Percentiles rank a stretch among this genome's conserved stretches.
phyloP scores from a whole-genome alignment of 2,888 invertebrate species.

The Hydrotaea diabolus region DNA sequence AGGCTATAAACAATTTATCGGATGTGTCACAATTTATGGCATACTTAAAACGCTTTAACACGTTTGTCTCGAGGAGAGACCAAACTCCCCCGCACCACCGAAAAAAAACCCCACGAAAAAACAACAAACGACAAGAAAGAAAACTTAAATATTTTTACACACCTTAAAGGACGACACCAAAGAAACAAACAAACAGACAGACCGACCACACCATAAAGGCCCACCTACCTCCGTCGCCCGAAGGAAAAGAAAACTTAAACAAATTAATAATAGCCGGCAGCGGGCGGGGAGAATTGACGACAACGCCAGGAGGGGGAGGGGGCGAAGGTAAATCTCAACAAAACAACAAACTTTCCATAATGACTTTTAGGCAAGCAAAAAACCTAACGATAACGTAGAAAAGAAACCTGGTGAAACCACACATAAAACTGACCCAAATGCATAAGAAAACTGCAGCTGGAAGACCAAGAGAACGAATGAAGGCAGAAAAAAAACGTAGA shows the following conservation, averaged over 20 bases:
- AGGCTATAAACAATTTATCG: slow-evolving; percentile 65
- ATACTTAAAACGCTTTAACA: slow-evolving; percentile 65
- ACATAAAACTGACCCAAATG: slow-evolving; percentile 56
- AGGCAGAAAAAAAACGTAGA: background rate
- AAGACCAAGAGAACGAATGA: background rate
- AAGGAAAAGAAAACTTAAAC: slow-evolving; percentile 34
- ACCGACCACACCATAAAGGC: too few relatives aligned
- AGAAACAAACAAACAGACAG: slow-evolving; percentile 1
- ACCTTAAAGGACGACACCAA: slow-evolving; percentile 24
- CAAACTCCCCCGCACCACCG: too few relatives aligned
- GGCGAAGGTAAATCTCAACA: background rate
- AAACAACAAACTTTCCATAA: slow-evolving; percentile 35
- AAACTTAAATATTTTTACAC: slow-evolving; percentile 42
- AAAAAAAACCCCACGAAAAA: background rate
- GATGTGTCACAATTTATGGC: slow-evolving; percentile 67
- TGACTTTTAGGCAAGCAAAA: slow-evolving; percentile 18
- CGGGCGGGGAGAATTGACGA: too few relatives aligned
- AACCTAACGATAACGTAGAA: background rate
- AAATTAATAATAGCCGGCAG: slow-evolving; percentile 55
- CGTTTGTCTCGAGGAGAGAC: slow-evolving; percentile 53
- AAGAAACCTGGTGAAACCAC: slow-evolving; percentile 36
- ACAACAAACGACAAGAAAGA: background rate
- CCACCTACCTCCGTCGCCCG: background rate
- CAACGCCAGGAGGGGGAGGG: background rate
- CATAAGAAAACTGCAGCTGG: slow-evolving; percentile 17